Percentiles rank a stretch among this genome's conserved stretches.
Evolutionary conservation across 2,113 vertebrate genomes (phyloP).

Genomic region (Albula goreensis): DNA sequence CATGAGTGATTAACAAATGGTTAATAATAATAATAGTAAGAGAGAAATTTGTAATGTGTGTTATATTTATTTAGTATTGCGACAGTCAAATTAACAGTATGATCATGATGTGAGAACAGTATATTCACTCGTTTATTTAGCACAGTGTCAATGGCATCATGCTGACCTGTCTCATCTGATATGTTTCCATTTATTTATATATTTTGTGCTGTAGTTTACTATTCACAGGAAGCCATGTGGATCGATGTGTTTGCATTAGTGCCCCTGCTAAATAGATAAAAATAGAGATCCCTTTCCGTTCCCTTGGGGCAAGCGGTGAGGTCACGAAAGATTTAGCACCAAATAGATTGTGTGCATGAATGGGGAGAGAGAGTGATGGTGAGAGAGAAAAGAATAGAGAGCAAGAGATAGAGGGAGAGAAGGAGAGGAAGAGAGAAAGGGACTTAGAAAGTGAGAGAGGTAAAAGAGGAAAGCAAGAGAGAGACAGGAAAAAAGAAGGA

Average conservation of each 20-base stretch:
- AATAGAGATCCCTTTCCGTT: constrained; percentile 28
- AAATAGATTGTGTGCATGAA: constrained; percentile 16
- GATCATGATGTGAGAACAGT: too few species aligned
- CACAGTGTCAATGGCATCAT: too few species aligned
- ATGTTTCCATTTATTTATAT: too few species aligned
- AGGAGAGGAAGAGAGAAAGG: neutral
- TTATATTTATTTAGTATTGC: too few species aligned
- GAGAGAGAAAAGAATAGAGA: neutral
- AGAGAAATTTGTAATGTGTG: too few species aligned
- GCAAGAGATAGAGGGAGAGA: neutral
- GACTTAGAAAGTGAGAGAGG: constrained; percentile 1
- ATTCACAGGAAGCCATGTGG: constrained; percentile 23
- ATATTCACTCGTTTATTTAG: too few species aligned
- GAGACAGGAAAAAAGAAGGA: constrained; percentile 3
- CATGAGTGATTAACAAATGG: too few species aligned
- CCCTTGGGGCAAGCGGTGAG: constrained; percentile 19
- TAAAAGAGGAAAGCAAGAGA: neutral
- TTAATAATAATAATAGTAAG: too few species aligned
- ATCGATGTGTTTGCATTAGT: constrained; percentile 50
- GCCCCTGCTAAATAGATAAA: constrained; percentile 43
- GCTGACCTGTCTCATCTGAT: too few species aligned
- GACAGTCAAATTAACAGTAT: too few species aligned
- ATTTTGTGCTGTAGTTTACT: neutral
- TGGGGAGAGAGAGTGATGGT: neutral
- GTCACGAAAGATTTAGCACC: constrained; percentile 43